Evolutionary conservation across 2,113 vertebrate genomes (phyloP), one percentile per base, ranked within the genome.

Genomic region (Myrmecobius fasciatus): DNA sequence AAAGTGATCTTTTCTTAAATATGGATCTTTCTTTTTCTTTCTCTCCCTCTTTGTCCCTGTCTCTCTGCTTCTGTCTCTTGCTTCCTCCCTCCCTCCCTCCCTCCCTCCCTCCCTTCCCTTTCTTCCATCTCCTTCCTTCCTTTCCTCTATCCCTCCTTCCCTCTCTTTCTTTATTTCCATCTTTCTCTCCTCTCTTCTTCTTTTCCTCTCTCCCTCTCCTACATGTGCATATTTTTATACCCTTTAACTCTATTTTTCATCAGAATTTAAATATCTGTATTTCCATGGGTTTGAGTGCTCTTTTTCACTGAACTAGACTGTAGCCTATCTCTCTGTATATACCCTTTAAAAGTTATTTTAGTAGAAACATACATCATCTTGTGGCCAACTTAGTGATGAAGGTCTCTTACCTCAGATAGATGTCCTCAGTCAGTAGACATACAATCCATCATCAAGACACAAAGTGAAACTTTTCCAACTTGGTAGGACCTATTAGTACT

Each of bases 51-150:
- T 7, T 26, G 1, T 54, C 53, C 26, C 25, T 54, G 1, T 26
- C 5, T 26, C 8, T 8, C 25, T 53, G 12, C 2, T 22, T 53
- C 14, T 20, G 0, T 53, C 20, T 53, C 53, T 53, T 6, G 3
- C 53, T 53, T 22, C 22, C 20, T 52, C 24, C 25, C 25, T 3
- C 0, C 1, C 8, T 8, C 6, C 7, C 3, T 20, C 25, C 25
- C 6, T 54, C 25, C 25, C 54, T 26, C 54, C 9, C 25, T 26
- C 25, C 8, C 25, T 1, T 25, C 25, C 20, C 22, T 22, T 53
- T 2, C 25, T 9, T 20, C 7, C 2, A 2, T 8, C 25, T 26
- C 0, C 7, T 8, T 25, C 25, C 7, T 8, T 54, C 54, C 8
- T 26, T 26, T 25, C 9, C 7, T 56, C 25, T 26, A 0, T 26